Conservation (phyloP, 2,113 vertebrate species). For the Periophthalmodon schlosseri region DNA sequence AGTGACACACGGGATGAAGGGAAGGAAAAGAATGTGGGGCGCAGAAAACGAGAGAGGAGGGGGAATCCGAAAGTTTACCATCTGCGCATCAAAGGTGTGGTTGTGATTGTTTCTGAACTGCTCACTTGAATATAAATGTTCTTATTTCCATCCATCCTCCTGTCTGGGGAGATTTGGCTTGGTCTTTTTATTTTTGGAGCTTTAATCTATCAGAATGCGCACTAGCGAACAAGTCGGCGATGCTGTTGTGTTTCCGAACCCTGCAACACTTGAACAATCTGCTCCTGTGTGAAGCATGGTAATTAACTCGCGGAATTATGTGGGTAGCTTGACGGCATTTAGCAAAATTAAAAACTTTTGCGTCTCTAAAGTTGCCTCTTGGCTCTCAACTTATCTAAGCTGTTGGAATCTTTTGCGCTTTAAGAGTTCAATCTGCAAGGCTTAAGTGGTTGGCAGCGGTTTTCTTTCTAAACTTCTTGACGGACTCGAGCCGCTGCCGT, state of each 20-base stretch:
- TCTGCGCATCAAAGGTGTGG: slow-evolving; percentile 63
- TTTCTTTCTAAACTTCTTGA: slow-evolving; percentile 29
- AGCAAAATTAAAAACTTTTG: slow-evolving; percentile 31
- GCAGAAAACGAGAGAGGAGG: slow-evolving; percentile 28
- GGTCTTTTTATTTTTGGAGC: slow-evolving; percentile 23
- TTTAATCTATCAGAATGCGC: slow-evolving; percentile 46
- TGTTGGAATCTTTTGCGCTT: slow-evolving; percentile 21
- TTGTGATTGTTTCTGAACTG: slow-evolving; percentile 61
- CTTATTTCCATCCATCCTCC: slow-evolving; percentile 46
- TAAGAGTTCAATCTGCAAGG: slow-evolving; percentile 17
- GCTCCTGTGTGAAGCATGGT: slow-evolving; percentile 18
- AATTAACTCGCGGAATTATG: slow-evolving; percentile 26
- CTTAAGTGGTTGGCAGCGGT: slow-evolving; percentile 30
- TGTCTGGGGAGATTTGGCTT: slow-evolving; percentile 20
- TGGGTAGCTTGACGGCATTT: slow-evolving; percentile 6
- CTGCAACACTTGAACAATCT: slow-evolving; percentile 17
- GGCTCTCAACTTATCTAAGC: slow-evolving; percentile 21
- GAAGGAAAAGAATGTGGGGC: slow-evolving; percentile 42
- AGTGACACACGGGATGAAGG: slow-evolving; percentile 42
- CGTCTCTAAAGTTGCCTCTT: slow-evolving; percentile 19
- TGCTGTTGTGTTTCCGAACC: slow-evolving; percentile 31
- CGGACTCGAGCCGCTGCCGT: slow-evolving; percentile 11
- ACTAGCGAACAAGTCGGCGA: slow-evolving; percentile 39
- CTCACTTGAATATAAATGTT: slow-evolving; percentile 65
- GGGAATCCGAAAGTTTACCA: slow-evolving; percentile 52